These are phyloP conservation scores for Canis aureus DNA, from an alignment of 2,113 vertebrate genomes.

Conservation along the genomic window DNA sequence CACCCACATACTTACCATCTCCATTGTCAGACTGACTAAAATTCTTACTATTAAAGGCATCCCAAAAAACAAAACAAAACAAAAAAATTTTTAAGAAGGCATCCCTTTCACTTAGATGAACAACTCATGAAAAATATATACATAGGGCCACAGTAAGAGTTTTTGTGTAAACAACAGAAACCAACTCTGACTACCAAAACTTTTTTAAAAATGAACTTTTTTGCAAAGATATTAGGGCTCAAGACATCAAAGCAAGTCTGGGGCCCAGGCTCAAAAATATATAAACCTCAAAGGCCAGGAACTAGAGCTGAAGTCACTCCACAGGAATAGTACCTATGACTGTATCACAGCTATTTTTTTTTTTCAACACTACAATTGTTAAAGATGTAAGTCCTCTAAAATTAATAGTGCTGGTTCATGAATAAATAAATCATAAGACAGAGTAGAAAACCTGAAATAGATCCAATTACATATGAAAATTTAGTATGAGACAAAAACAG, in stretches of 20 bases:
- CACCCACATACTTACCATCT: not conserved
- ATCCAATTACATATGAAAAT: conserved; percentile 18
- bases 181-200: not conserved
- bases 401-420: not conserved
- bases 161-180: not conserved
- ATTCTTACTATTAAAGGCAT: too few species aligned
- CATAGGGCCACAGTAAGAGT: not conserved
- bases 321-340: not conserved
- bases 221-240: not conserved
- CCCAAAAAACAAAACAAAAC: too few species aligned
- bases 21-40: not conserved
- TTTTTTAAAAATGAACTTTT: not conserved
- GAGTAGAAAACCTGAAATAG: conserved; percentile 45
- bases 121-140: not conserved
- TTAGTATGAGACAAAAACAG: conserved; percentile 50
- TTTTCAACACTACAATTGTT: not conserved
- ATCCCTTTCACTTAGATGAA: not conserved
- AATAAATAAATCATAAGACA: conserved; percentile 1
- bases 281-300: not conserved
- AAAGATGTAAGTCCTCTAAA: not conserved
- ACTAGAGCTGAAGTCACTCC: not conserved
- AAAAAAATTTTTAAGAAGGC: too few species aligned
- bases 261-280: not conserved
- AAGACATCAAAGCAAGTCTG: not conserved
- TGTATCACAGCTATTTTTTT: not conserved